Percentiles rank a stretch among this genome's conserved stretches.
Evolutionary conservation across 2,113 vertebrate genomes (phyloP).

Genomic region (Lagopus muta): DNA sequence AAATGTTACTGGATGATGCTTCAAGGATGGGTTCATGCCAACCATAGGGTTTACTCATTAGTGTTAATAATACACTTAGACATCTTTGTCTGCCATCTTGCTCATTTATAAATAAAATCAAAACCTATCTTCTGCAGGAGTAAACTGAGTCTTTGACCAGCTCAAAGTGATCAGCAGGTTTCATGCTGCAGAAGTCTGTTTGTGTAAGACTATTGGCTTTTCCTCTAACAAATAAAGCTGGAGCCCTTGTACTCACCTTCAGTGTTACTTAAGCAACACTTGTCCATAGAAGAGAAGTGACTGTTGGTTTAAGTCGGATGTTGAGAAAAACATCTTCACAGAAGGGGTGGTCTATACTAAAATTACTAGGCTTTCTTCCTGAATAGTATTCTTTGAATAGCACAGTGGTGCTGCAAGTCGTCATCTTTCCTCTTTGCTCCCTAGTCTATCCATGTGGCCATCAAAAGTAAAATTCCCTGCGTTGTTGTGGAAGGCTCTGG

Average conservation of each 20-base stretch:
- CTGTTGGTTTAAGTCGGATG: no score
- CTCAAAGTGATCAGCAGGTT: background rate
- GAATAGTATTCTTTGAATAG: background rate
- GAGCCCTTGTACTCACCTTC: background rate
- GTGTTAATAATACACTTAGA: background rate
- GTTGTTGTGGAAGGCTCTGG: conserved; percentile 85
- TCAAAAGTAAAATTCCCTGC: conserved; percentile 84
- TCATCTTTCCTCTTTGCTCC: background rate
- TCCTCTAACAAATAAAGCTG: background rate
- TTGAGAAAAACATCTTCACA: no score
- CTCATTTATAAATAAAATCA: background rate
- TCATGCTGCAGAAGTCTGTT: background rate
- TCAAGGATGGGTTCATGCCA: background rate
- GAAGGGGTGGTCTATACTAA: no score
- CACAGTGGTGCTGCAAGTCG: background rate
- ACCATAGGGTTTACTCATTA: background rate
- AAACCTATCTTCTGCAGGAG: background rate
- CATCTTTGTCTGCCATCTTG: fast-evolving
- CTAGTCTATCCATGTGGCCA: conserved; percentile 80
- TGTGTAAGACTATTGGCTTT: background rate
- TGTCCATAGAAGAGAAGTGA: background rate
- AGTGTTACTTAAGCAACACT: background rate
- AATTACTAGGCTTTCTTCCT: no score
- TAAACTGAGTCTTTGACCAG: background rate
- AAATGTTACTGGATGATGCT: background rate